A percentile compares a stretch with the other conserved stretches of the same genome.
Evolutionary conservation across 35 echinoderm and acorn worm species (phyloP).

Genomic region (Lytechinus pictus): DNA sequence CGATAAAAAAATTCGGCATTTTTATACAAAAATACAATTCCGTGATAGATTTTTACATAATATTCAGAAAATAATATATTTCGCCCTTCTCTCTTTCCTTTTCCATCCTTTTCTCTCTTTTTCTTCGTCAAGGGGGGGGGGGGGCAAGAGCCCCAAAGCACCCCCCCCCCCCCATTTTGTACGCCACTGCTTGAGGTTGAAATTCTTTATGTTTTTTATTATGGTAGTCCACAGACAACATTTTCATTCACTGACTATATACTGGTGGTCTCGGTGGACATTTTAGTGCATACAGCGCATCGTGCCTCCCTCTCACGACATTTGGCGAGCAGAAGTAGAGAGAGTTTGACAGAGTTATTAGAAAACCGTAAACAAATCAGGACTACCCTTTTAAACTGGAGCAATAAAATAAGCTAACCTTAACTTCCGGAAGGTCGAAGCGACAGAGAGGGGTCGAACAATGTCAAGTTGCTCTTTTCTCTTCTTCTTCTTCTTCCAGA

Average conservation of each 20-base stretch:
- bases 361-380: slow-evolving; percentile 40
- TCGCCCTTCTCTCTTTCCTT: too few relatives aligned
- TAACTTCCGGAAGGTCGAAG: slow-evolving; percentile 46
- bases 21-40: too few relatives aligned
- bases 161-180: neutral
- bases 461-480: slow-evolving; percentile 8
- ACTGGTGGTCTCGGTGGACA: too few relatives aligned
- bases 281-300: neutral
- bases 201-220: neutral
- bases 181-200: neutral
- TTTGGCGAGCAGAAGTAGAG: slow-evolving; percentile 31
- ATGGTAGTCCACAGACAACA: too few relatives aligned
- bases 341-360: slow-evolving; percentile 46
- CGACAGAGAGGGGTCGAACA: slow-evolving; percentile 24
- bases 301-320: neutral
- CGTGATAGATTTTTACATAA: too few relatives aligned
- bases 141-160: too few relatives aligned
- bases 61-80: too few relatives aligned
- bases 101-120: too few relatives aligned
- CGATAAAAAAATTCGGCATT: too few relatives aligned
- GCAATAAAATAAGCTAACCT: slow-evolving; percentile 37
- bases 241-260: too few relatives aligned
- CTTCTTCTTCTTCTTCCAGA: neutral
- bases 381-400: neutral
- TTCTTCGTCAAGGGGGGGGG: too few relatives aligned